Base-by-base conservation (phyloP, 2,113 vertebrate species). In the Prionailurus bengalensis region DNA sequence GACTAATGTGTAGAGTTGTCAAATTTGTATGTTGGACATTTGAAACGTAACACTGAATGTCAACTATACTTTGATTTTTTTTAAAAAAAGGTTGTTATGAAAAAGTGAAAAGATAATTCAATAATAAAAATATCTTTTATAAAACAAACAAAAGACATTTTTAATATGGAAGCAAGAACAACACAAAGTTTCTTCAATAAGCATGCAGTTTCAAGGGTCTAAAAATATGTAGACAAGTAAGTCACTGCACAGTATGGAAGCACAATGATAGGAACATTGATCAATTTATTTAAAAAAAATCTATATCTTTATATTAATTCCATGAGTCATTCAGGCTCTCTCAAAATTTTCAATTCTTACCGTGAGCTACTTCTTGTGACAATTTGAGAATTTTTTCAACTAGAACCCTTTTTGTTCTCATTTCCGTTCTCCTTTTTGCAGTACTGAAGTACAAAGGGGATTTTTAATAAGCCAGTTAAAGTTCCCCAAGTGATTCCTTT, bases 381-480 rank as follows among this genome's bases (percentile, higher is more conserved):
- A 25, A 23, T 31, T 2, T 55, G 63, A 84, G 11, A 3, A n/a
- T 19, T 80, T 65, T 90, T 86, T 61, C 39, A 3, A 36, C 5
- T 71, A 39, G 10, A n/a, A 51, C 71, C 0, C 16, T 70, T 79
- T 82, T 93, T 66, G 78, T 12, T 61, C 5, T 0, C n/a, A 13
- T 71, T 83, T 13, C 21, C 11, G 48, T 45, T 58, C 5, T 73
- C 42, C 4, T 51, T 90, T 83, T 7, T 97, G 31, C 9, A 97
- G 33, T 27, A 88, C 4, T 79, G 74, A 48, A 39, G 13, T 84
- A 53, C 45, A 89, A 81, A 80, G 55, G 11, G 39, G 1, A 70
- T 65, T 85, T 93, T 89, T 21, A 93, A 65, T 80, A 80, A 84
- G 58, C 45, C 29, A 80, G 15, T 76, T 91, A 55, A 91, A 84